These are phyloP conservation scores for Drosophila hydei DNA, from an alignment of 1,140 invertebrate species.

Conservation along the genomic window DNA sequence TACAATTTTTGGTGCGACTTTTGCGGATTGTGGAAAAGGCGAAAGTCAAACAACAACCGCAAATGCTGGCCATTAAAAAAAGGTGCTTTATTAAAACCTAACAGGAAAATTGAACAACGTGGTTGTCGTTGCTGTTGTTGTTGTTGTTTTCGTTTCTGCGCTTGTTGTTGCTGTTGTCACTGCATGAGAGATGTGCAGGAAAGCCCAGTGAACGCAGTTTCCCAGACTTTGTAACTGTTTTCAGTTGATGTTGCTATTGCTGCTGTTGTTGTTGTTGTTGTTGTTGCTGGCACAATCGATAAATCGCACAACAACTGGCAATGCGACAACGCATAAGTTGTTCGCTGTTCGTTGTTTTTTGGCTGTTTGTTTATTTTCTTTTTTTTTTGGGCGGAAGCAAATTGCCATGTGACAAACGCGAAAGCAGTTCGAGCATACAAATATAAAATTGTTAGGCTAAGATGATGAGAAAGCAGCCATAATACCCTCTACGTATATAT, in stretches of 20 bases:
- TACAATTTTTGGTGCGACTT: constrained; percentile 68
- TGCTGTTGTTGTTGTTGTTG: constrained; percentile 4
- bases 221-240: constrained; percentile 35
- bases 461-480: constrained; percentile 1
- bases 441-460: constrained; percentile 1
- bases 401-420: constrained; percentile 42
- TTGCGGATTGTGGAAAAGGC: constrained; percentile 47
- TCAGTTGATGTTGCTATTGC: constrained; percentile 12
- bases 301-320: constrained; percentile 29
- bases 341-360: constrained; percentile 16
- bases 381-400: constrained; percentile 43
- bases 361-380: background rate
- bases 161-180: constrained; percentile 9
- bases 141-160: background rate
- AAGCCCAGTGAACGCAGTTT: constrained; percentile 36
- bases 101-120: constrained; percentile 52
- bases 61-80: constrained; percentile 60
- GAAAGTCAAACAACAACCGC: constrained; percentile 57
- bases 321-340: constrained; percentile 34
- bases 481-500: no score
- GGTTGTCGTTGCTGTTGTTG: background rate
- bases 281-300: constrained; percentile 42
- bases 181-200: constrained; percentile 25
- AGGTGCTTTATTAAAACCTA: constrained; percentile 46
- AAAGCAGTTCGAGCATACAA: constrained; percentile 13